phyloP scores from a whole-genome alignment of 2,797 vertebrate species.

The Holocentrus rufus region DNA sequence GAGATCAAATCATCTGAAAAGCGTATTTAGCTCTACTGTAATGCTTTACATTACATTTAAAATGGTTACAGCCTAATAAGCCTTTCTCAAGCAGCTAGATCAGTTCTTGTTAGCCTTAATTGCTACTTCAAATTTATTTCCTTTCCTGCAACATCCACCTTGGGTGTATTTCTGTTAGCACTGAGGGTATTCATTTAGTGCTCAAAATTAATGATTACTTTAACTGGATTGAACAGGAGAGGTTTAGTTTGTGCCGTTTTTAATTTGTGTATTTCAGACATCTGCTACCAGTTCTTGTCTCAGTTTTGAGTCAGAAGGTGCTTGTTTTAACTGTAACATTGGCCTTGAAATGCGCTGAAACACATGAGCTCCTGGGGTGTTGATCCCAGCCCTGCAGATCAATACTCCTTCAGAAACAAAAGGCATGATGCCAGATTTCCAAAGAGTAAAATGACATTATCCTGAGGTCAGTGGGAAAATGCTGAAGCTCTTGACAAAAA shows the following conservation, averaged over 20 bases:
- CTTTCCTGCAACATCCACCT: not conserved
- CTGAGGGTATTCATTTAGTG: not conserved
- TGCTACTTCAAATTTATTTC: not conserved
- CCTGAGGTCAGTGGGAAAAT: conserved; percentile 16
- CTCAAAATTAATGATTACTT: not conserved
- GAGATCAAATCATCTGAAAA: not conserved
- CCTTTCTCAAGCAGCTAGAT: not conserved
- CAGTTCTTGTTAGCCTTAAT: not conserved
- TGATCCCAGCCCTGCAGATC: too few relatives aligned
- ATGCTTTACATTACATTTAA: not conserved
- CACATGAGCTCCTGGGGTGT: too few relatives aligned
- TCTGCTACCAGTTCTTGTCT: conserved; percentile 1
- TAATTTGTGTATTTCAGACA: conserved; percentile 1
- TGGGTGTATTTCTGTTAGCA: not conserved
- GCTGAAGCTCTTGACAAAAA: not conserved
- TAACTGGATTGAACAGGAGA: not conserved
- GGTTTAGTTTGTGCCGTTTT: not conserved
- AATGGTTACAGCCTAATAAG: not conserved
- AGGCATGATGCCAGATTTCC: conserved; percentile 29
- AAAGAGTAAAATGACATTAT: conserved; percentile 26
- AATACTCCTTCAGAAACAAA: conserved; percentile 48
- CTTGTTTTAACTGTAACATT: conserved; percentile 26
- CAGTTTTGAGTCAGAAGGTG: conserved; percentile 30
- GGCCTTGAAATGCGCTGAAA: too few relatives aligned
- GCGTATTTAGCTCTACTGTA: not conserved